Percentiles rank a stretch among this genome's conserved stretches.
Conservation (phyloP, 2,113 vertebrate species). For the Chaetodon trifascialis region DNA sequence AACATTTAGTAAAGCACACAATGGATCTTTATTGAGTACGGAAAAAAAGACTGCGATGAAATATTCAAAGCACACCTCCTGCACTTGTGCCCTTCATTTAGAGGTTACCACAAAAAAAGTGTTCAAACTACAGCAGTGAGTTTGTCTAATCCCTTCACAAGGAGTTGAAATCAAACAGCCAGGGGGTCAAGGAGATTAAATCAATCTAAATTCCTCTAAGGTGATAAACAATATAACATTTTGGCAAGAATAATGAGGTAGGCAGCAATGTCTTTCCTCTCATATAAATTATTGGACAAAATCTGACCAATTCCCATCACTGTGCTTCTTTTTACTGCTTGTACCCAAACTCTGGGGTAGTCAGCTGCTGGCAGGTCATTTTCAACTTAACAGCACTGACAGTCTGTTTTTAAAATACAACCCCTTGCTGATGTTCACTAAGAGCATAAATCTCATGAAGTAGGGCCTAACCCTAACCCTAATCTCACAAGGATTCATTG, state of each 20-base stretch:
- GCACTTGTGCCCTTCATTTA: neutral
- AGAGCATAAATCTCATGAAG: neutral
- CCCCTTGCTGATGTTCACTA: neutral
- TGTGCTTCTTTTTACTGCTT: neutral
- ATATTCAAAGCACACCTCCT: neutral
- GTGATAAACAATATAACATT: neutral
- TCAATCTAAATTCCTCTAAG: neutral
- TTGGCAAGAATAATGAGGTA: neutral
- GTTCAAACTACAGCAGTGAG: neutral
- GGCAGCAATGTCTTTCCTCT: neutral
- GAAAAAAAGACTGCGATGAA: conserved; percentile 11
- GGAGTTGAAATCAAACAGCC: neutral
- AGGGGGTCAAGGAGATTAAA: neutral
- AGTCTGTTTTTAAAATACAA: neutral
- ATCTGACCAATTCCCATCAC: neutral
- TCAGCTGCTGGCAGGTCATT: neutral
- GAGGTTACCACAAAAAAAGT: neutral
- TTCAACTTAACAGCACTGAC: neutral
- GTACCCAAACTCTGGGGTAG: fast-evolving
- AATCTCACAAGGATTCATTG: neutral
- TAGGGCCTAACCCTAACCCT: too few species aligned
- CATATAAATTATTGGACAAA: neutral
- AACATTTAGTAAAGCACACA: neutral
- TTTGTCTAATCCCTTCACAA: neutral
- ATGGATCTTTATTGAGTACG: neutral